These are phyloP conservation scores for Scolanthus callimorphus DNA, from an alignment of 92 coral and sea anemone genomes.

Conservation along the genomic window DNA sequence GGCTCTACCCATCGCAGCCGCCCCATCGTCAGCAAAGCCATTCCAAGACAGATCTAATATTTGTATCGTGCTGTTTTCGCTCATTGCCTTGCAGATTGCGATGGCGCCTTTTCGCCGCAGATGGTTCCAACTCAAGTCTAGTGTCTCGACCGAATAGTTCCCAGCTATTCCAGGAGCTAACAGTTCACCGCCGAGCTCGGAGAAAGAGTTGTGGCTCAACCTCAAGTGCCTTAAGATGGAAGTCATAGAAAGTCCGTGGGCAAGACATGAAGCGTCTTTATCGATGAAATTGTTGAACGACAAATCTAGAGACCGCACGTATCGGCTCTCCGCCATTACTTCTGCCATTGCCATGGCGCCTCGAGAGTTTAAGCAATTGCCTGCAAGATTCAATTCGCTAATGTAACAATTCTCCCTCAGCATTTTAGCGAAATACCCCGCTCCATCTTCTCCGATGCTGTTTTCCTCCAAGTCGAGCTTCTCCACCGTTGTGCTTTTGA, in stretches of 20 bases:
- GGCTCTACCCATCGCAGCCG: slow-evolving; percentile 72
- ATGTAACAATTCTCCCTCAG: slow-evolving; percentile 60
- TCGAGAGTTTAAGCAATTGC: slow-evolving; percentile 46
- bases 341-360: slow-evolving; percentile 62
- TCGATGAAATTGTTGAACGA: slow-evolving; percentile 62
- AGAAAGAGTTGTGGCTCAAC: slow-evolving; percentile 66
- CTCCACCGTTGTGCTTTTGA: slow-evolving; percentile 57
- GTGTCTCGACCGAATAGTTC: slow-evolving; percentile 33
- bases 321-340: slow-evolving; percentile 31
- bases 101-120: slow-evolving; percentile 64
- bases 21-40: slow-evolving; percentile 87
- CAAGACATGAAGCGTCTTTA: slow-evolving; percentile 55
- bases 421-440: slow-evolving; percentile 54
- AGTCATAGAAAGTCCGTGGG: slow-evolving; percentile 39
- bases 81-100: slow-evolving; percentile 71
- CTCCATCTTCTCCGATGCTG: slow-evolving; percentile 62
- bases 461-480: slow-evolving; percentile 57
- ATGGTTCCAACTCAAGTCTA: slow-evolving; percentile 81
- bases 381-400: slow-evolving; percentile 53
- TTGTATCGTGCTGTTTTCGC: slow-evolving; percentile 42
- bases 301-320: slow-evolving; percentile 51
- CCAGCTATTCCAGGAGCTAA: slow-evolving; percentile 57
- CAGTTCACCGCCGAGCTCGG: slow-evolving; percentile 64
- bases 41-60: slow-evolving; percentile 77
- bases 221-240: slow-evolving; percentile 39